Evolutionary conservation across 2,888 invertebrate genomes (phyloP).

Genomic region (Microctonus aethiopoides): DNA sequence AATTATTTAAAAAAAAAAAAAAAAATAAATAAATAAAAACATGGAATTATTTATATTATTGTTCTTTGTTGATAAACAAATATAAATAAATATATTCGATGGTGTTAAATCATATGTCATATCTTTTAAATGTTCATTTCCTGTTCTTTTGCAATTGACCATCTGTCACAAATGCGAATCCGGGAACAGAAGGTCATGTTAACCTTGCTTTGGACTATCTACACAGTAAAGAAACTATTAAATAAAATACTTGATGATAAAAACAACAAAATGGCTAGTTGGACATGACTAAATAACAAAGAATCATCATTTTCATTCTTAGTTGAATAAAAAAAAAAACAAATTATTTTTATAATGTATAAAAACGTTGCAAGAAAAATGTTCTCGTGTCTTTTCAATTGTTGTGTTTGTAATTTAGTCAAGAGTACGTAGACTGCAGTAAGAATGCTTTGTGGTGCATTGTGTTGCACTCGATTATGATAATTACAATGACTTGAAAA

Average conservation of each 20-base stretch:
- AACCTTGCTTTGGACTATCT: constrained; percentile 27
- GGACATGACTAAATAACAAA: neutral
- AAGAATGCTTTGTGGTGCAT: no score
- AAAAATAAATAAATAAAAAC: no score
- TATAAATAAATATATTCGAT: neutral
- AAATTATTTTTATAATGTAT: neutral
- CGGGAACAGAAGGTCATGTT: constrained; percentile 27
- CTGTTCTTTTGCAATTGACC: neutral
- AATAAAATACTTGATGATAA: constrained; percentile 3
- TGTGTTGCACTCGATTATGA: no score
- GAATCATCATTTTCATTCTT: neutral
- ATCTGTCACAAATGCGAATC: neutral
- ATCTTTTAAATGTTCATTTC: neutral
- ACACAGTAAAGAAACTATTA: neutral
- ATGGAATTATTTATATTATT: neutral
- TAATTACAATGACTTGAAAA: neutral
- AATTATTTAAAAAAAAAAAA: neutral
- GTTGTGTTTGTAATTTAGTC: no score
- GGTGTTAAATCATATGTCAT: neutral
- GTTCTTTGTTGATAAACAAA: neutral
- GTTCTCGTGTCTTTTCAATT: no score
- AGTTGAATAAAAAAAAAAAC: neutral
- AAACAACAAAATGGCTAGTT: neutral
- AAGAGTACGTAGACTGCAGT: no score
- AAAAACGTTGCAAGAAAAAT: neutral